Percentiles rank a stretch among this genome's conserved stretches.
phyloP scores from a whole-genome alignment of 2,888 invertebrate species.

The Scaptodrosophila latifasciaeformis region DNA sequence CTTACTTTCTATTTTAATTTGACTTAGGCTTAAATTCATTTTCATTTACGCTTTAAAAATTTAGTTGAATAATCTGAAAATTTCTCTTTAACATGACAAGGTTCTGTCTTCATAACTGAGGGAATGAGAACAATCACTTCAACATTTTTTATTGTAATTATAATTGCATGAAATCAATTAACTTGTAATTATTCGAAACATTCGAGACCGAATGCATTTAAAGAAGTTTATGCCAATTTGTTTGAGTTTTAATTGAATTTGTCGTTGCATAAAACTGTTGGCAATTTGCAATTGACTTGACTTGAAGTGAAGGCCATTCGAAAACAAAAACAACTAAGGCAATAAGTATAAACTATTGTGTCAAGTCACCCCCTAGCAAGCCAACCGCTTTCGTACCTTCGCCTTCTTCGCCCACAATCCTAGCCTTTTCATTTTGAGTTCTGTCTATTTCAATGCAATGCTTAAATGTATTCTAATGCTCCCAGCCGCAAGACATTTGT shows the following conservation, averaged over 20 bases:
- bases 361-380: not conserved
- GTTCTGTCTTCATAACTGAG: too few relatives aligned
- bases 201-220: not conserved
- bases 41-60: too few relatives aligned
- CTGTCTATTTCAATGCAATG: not conserved
- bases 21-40: too few relatives aligned
- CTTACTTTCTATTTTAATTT: too few relatives aligned
- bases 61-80: too few relatives aligned
- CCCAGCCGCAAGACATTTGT: slow-evolving; percentile 26
- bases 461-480: not conserved
- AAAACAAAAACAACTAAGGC: not conserved
- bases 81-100: too few relatives aligned
- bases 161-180: slow-evolving; percentile 3
- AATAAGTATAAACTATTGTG: too few relatives aligned
- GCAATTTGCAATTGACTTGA: slow-evolving; percentile 59
- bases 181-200: not conserved
- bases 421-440: not conserved
- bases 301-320: slow-evolving; percentile 33
- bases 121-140: too few relatives aligned
- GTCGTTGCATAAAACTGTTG: slow-evolving; percentile 22
- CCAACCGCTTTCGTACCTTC: not conserved
- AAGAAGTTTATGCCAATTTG: not conserved
- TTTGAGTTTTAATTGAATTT: slow-evolving; percentile 54
- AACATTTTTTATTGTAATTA: too few relatives aligned
- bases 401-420: not conserved